These are phyloP conservation scores for Autographa gamma DNA, from an alignment of 2,888 invertebrate genomes.

Conservation along the genomic window DNA sequence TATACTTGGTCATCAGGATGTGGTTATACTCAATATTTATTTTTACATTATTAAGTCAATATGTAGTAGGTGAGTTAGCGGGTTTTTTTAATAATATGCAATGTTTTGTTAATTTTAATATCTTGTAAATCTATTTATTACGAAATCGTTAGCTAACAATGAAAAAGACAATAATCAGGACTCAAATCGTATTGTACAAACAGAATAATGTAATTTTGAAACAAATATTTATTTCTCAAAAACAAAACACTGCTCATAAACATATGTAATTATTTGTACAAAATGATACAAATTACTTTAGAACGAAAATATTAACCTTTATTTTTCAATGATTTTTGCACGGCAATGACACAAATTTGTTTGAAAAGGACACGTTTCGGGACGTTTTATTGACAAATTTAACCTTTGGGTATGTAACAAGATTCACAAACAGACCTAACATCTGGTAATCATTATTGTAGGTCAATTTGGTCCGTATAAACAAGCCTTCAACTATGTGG, in stretches of 20 bases:
- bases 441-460: slow-evolving; percentile 51
- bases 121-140: neutral
- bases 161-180: too few relatives aligned
- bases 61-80: slow-evolving; percentile 57
- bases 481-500: slow-evolving; percentile 93
- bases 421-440: slow-evolving; percentile 17
- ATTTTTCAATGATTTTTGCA: slow-evolving; percentile 8
- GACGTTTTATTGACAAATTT: slow-evolving; percentile 9
- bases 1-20: slow-evolving; percentile 49
- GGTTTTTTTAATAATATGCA: neutral
- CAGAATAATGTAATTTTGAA: too few relatives aligned
- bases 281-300: neutral
- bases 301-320: neutral
- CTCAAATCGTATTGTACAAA: too few relatives aligned
- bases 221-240: too few relatives aligned
- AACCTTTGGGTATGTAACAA: slow-evolving; percentile 15
- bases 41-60: slow-evolving; percentile 51
- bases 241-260: too few relatives aligned
- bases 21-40: slow-evolving; percentile 57
- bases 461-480: slow-evolving; percentile 89
- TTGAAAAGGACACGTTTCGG: slow-evolving; percentile 5
- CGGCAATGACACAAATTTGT: slow-evolving; percentile 25
- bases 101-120: neutral
- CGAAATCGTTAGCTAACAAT: neutral
- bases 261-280: neutral